Conservation (phyloP, 2,113 vertebrate species). For the Lynx canadensis region DNA sequence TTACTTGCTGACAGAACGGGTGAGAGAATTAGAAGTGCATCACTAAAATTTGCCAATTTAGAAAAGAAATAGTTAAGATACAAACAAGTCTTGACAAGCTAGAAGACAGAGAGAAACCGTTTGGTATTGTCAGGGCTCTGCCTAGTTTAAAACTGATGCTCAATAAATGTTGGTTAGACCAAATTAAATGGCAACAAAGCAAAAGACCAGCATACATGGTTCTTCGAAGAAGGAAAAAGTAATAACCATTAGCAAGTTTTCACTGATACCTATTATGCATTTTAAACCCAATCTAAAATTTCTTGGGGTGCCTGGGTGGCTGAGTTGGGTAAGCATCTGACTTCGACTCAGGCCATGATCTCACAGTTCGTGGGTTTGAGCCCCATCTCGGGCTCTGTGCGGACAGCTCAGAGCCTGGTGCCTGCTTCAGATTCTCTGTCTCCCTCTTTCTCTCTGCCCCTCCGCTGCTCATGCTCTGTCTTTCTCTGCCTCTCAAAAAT, state of each 20-base stretch:
- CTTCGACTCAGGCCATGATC: too few relatives aligned
- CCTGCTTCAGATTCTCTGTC: too few relatives aligned
- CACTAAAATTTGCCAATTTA: slow-evolving; percentile 61
- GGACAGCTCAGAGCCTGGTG: too few relatives aligned
- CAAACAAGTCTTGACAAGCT: slow-evolving; percentile 47
- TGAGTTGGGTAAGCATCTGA: too few relatives aligned
- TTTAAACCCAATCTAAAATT: slow-evolving; percentile 30
- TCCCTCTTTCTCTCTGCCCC: too few relatives aligned
- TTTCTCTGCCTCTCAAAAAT: too few relatives aligned
- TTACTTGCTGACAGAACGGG: slow-evolving; percentile 56
- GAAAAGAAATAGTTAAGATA: slow-evolving; percentile 42
- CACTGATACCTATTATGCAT: background rate
- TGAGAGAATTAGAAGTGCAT: slow-evolving; percentile 36
- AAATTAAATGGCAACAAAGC: slow-evolving; percentile 34
- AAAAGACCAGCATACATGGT: background rate
- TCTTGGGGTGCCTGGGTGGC: background rate
- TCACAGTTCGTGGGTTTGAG: too few relatives aligned
- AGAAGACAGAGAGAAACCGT: background rate
- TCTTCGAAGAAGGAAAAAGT: background rate
- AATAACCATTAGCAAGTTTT: background rate
- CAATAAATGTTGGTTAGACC: background rate
- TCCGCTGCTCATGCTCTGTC: too few relatives aligned
- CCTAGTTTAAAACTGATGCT: background rate
- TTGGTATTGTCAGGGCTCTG: background rate
- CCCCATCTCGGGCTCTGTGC: too few relatives aligned